Evolutionary conservation across 2,113 vertebrate species (phyloP), one percentile per base, ranked within the genome.

Genomic region (Phycodurus eques): DNA sequence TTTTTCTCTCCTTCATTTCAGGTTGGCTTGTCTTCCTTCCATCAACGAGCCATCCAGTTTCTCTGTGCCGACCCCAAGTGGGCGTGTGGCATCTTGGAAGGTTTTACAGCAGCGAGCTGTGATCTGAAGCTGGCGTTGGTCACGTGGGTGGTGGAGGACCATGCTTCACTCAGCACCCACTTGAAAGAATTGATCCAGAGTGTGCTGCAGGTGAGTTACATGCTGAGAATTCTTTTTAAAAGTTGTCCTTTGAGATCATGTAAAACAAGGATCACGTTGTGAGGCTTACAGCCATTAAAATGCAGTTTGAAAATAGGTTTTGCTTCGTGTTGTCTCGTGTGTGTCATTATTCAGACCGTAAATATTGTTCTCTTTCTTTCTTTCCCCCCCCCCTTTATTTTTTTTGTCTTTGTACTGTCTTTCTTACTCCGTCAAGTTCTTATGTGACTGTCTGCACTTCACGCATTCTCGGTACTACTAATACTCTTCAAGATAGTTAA

Each of bases 1-100:
- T 39, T 8, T 0, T 22, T 81, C 42, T 85, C 12, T 15, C 72
- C 44, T 73, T n/a, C 31, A 69, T 49, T 49, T 31, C 87, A 97
- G 95, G 80, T 96, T 33, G 96, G 95, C 17, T 85, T 80, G 20
- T 84, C 92, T 0, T 10, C 90, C 39, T 94, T 95, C 69, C 90
- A 91, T 66, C 91, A 93, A 78, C 88, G 60, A 49, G 91, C 91
- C 42, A 81, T 91, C 39, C 44, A 31, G 19, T 95, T 95, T 57
- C n/a, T 93, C 12, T 94, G 94, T 81, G 70, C 13, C 0, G 87
- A 91, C 31, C 8, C 64, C 0, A 17, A 84, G 70, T 56, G 0
- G 74, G 87, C 88, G 0, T 11, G 51, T 3, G 39, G 84, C 4
- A 71, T 92, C 46, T 94, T 91, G 91, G 82, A 74, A 0, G 82